Evolutionary conservation across 2,113 vertebrate species (phyloP).

Genomic region (Pimephales promelas): DNA sequence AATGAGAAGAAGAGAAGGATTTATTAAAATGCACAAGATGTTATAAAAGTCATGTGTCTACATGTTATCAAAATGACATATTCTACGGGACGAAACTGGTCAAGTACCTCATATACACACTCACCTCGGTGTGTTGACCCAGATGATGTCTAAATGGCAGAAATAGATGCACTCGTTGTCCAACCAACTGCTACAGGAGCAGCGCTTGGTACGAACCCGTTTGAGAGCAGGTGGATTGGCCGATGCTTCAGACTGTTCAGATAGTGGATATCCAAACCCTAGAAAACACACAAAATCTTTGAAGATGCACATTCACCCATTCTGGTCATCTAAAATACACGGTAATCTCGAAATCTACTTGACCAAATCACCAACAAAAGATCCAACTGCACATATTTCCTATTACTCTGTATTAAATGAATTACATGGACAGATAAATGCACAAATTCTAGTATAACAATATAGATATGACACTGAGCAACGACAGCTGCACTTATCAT

Average conservation of each 20-base stretch:
- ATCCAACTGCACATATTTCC: not conserved
- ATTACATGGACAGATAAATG: not conserved
- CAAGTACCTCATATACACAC: not conserved
- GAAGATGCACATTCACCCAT: not conserved
- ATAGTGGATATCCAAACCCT: slow-evolving; percentile 76
- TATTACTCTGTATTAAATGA: no score
- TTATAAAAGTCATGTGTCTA: not conserved
- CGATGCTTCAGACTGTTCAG: slow-evolving; percentile 44
- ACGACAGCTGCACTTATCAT: slow-evolving; percentile 6
- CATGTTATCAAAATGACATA: not conserved
- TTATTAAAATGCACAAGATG: not conserved
- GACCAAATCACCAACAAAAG: not conserved
- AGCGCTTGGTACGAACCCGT: slow-evolving; percentile 81
- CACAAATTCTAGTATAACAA: not conserved
- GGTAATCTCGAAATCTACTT: not conserved
- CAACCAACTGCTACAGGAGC: slow-evolving; percentile 91
- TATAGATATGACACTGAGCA: slow-evolving; percentile 4
- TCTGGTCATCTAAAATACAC: not conserved
- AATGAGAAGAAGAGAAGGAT: not conserved
- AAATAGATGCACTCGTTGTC: slow-evolving; percentile 98
- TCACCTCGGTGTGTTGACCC: slow-evolving; percentile 95
- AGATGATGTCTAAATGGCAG: slow-evolving; percentile 97
- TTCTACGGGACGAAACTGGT: no score
- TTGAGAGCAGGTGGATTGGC: slow-evolving; percentile 41
- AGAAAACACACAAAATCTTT: slow-evolving; percentile 34